Conservation (phyloP, 2,113 vertebrate species). For the Dicrurus megarhynchus region DNA sequence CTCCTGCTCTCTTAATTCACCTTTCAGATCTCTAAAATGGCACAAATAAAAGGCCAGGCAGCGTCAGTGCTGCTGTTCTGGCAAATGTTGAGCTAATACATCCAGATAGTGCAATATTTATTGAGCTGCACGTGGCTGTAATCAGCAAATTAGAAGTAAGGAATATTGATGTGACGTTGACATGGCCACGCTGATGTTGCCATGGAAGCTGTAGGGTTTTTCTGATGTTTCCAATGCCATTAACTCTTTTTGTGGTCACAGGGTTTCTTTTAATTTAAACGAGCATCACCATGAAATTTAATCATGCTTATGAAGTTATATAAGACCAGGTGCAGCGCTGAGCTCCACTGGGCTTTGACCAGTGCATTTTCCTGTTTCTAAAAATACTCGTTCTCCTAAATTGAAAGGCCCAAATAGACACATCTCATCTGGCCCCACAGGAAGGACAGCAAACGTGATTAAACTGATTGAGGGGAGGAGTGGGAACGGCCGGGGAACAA, state of each 20-base stretch:
- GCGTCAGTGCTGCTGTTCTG: neutral
- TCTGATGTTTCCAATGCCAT: neutral
- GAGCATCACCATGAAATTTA: neutral
- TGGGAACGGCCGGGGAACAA: neutral
- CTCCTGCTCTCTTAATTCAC: neutral
- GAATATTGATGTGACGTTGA: neutral
- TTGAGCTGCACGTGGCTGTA: neutral
- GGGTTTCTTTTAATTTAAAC: neutral
- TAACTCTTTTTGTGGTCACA: neutral
- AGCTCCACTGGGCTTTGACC: slow-evolving; percentile 1
- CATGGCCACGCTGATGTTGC: neutral
- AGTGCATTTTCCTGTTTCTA: neutral
- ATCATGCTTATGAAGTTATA: neutral
- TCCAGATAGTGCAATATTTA: neutral
- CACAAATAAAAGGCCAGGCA: neutral
- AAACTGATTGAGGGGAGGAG: neutral
- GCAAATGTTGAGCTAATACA: neutral
- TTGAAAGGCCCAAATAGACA: neutral
- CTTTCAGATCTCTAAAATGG: neutral
- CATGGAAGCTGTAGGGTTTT: neutral
- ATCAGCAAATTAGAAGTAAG: neutral
- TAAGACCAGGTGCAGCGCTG: neutral
- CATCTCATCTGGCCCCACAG: neutral
- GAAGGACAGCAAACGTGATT: neutral
- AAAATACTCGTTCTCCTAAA: neutral